These are phyloP conservation scores for Drosophila prolongata DNA, from an alignment of 2,888 invertebrate genomes.

Conservation along the genomic window DNA sequence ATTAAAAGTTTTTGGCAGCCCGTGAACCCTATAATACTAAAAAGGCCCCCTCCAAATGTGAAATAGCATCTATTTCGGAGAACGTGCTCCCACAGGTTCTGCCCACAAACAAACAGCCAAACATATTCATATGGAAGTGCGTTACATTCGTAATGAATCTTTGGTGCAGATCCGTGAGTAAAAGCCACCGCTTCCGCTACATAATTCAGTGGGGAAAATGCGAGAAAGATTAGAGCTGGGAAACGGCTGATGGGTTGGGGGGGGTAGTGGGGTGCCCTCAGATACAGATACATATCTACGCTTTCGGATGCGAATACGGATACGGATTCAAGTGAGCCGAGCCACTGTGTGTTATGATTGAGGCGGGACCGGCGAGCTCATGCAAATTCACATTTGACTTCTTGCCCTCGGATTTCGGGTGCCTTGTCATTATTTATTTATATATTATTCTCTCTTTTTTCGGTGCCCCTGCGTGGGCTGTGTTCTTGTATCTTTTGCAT, in stretches of 20 bases:
- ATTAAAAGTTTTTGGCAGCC: conserved; percentile 62
- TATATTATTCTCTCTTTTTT: conserved; percentile 27
- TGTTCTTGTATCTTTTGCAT: conserved; percentile 51
- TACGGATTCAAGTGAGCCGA: conserved; percentile 21
- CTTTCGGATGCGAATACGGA: conserved; percentile 3
- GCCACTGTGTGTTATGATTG: conserved; percentile 37
- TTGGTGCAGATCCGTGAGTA: conserved; percentile 54
- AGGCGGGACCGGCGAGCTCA: conserved; percentile 38
- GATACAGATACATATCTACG: conserved; percentile 11
- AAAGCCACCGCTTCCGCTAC: conserved; percentile 72
- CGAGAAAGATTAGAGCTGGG: conserved; percentile 48
- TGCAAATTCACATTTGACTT: conserved; percentile 63
- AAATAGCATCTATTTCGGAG: conserved; percentile 41
- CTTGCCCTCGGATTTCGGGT: conserved; percentile 43
- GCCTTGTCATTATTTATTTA: conserved; percentile 37
- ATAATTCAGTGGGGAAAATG: conserved; percentile 66
- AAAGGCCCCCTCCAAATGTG: conserved; percentile 63
- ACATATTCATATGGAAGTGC: conserved; percentile 26
- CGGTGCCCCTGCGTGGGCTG: conserved; percentile 9
- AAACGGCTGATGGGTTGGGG: conserved; percentile 10
- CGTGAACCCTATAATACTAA: conserved; percentile 48
- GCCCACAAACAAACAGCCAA: conserved; percentile 13
- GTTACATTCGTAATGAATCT: conserved; percentile 59
- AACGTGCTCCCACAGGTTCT: conserved; percentile 40
- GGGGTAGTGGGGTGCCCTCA: conserved; percentile 33